Evolutionary conservation across 2,888 invertebrate genomes (phyloP), one percentile per base, ranked within the genome.

Genomic region (Tridacna crocea): DNA sequence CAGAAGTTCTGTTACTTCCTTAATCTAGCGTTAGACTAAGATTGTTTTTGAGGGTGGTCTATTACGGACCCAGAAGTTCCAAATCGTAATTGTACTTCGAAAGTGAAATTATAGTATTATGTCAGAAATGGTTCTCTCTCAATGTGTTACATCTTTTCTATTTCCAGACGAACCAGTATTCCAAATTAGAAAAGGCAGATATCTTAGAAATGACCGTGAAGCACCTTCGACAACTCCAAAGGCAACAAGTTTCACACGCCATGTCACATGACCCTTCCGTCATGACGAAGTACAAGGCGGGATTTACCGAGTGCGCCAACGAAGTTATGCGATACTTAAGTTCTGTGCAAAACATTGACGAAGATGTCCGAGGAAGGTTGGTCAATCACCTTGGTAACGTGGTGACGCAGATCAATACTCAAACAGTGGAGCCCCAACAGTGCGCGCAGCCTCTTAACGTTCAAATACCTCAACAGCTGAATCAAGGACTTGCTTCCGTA

Each of bases 121-220:
- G 36, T 36, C 36, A 8, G 36, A 36, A 36, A 36, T 8, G 8
- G 36, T 36, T 36, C n/a, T 36, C 36, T 36, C 36, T 36, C 2
- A 36, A 36, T 36, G 8, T 36, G 2, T 8, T 36, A 10, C 27
- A 24, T 27, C 13, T 68, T 82, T 76, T 79, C 19, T 58, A 36
- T 74, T 85, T 91, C 72, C 90, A 94, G 93, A 92, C 92, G 46
- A 90, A 93, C 17, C 92, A 92, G 70, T 93, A 92, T 81, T 92
- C 92, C 8, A 94, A 94, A 84, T 87, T 94, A 77, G 94, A 94
- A 88, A 94, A 94, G 73, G 94, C 94, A 0, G 94, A 94, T 81
- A 94, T 94, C 26, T 80, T 94, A 72, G 94, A 94, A 75, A 92
- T 94, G 93, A 93, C 94, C 11, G 94, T 94, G n/a, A 91, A 91